These are phyloP conservation scores for Anseranas semipalmata DNA, from an alignment of 2,113 vertebrate species.

Conservation along the genomic window DNA sequence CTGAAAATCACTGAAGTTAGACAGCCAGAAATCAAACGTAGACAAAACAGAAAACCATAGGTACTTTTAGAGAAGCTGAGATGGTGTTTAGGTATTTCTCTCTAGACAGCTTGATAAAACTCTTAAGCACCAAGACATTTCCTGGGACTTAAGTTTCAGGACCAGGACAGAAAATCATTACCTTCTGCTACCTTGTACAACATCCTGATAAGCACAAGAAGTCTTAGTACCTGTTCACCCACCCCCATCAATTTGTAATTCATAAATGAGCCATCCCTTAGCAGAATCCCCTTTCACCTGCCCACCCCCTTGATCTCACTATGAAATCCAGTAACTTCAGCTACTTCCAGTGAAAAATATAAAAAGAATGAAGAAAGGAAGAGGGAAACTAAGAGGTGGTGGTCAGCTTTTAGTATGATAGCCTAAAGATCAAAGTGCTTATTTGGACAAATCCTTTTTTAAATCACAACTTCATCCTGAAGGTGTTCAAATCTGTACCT, in stretches of 20 bases:
- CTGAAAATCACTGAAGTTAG: neutral
- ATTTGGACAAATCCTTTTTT: neutral
- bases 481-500: fast-evolving
- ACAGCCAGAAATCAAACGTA: neutral
- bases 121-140: neutral
- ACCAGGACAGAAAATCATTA: slow-evolving; percentile 11
- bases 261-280: neutral
- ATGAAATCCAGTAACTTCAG: neutral
- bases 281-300: neutral
- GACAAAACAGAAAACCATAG: neutral
- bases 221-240: neutral
- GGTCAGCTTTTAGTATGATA: neutral
- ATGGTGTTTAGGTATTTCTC: neutral
- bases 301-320: neutral
- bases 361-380: neutral
- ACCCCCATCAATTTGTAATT: neutral
- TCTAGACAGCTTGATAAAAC: neutral
- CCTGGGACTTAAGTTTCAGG: neutral
- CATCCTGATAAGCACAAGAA: neutral
- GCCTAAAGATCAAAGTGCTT: fast-evolving
- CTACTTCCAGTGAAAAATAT: neutral
- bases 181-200: neutral
- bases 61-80: neutral
- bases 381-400: neutral
- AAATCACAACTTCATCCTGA: neutral